Evolutionary conservation across 2,797 vertebrate genomes (phyloP).

Genomic region (Enteromius trimaculatus): DNA sequence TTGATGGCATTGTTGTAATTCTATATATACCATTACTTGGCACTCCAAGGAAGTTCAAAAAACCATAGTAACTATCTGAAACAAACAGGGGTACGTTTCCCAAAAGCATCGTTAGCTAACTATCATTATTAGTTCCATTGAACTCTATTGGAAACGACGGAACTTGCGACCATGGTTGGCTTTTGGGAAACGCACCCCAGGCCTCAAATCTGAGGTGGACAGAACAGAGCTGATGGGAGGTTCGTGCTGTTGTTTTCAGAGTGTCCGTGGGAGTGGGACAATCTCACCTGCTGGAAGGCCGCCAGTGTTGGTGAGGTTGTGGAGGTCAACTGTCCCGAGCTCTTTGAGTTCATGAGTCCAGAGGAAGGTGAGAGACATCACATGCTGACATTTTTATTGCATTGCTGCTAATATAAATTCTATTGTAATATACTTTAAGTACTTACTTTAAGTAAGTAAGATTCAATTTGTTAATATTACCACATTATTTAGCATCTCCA

Average conservation of each 20-base stretch:
- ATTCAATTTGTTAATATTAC: neutral
- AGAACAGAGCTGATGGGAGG: neutral
- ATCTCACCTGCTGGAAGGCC: slow-evolving; percentile 94
- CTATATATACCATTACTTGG: neutral
- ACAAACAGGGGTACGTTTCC: too few relatives aligned
- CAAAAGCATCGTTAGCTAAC: too few relatives aligned
- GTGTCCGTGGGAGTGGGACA: slow-evolving; percentile 96
- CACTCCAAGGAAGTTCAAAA: neutral
- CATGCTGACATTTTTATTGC: neutral
- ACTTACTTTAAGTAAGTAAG: neutral
- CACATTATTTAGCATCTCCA: neutral
- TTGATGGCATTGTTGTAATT: neutral
- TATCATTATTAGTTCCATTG: too few relatives aligned
- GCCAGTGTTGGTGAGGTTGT: slow-evolving; percentile 84
- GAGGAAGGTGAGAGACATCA: slow-evolving; percentile 78
- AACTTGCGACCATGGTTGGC: too few relatives aligned
- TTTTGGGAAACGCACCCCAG: too few relatives aligned
- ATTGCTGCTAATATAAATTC: neutral
- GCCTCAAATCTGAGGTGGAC: neutral
- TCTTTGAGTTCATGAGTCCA: slow-evolving; percentile 86
- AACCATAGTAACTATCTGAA: neutral
- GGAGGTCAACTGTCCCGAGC: slow-evolving; percentile 87
- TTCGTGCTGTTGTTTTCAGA: slow-evolving; percentile 67
- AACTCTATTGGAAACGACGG: too few relatives aligned
- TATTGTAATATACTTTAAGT: neutral